Conservation (phyloP, 2,113 vertebrate genomes). For the Andinoacara biseriatus region DNA sequence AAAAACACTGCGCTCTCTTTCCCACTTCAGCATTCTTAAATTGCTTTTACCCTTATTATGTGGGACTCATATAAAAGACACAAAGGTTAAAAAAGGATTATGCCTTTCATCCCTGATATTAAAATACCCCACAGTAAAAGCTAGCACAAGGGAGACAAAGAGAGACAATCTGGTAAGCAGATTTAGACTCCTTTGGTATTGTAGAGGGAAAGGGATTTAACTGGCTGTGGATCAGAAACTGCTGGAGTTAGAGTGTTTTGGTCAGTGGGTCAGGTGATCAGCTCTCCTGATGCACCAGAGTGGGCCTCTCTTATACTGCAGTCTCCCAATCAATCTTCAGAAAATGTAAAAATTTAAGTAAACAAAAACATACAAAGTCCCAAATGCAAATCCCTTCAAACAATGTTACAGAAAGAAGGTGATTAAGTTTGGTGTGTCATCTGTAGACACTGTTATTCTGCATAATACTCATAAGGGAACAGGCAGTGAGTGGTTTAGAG, state of each 20-base stretch:
- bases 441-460: neutral
- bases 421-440: slow-evolving; percentile 21
- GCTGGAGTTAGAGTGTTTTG: slow-evolving; percentile 25
- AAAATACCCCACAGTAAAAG: slow-evolving; percentile 64
- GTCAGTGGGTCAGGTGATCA: slow-evolving; percentile 47
- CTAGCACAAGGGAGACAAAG: slow-evolving; percentile 41
- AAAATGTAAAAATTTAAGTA: neutral
- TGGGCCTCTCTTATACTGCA: neutral
- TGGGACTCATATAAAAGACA: slow-evolving; percentile 45
- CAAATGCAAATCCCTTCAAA: slow-evolving; percentile 9
- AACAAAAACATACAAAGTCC: neutral
- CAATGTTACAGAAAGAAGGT: slow-evolving; percentile 1
- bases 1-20: slow-evolving; percentile 3
- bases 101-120: slow-evolving; percentile 63
- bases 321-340: neutral
- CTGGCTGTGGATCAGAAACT: slow-evolving; percentile 21
- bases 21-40: slow-evolving; percentile 18
- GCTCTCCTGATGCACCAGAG: slow-evolving; percentile 24
- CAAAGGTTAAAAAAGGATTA: slow-evolving; percentile 72
- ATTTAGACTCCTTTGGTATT: slow-evolving; percentile 62
- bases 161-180: slow-evolving; percentile 70
- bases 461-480: neutral
- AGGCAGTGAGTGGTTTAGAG: slow-evolving; percentile 6
- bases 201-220: slow-evolving; percentile 34
- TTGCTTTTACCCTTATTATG: slow-evolving; percentile 50